Percentiles rank a stretch among this genome's conserved stretches.
These are phyloP conservation scores for Blera fallax DNA, from an alignment of 2,888 invertebrate species.

Conservation along the genomic window DNA sequence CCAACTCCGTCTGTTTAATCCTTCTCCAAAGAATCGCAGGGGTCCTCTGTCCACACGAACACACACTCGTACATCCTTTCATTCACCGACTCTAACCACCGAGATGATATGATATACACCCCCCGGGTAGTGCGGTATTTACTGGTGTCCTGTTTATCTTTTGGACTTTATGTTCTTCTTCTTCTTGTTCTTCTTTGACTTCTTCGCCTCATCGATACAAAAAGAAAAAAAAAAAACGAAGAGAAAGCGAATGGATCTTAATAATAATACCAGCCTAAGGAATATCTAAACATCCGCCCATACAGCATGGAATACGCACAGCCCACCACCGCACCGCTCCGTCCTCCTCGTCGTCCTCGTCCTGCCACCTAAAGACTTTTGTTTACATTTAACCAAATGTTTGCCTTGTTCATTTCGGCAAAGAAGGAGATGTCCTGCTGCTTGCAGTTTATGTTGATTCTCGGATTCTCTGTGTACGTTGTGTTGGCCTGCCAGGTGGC, in stretches of 20 bases:
- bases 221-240: not conserved
- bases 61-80: too few species aligned
- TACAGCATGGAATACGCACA: not conserved
- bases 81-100: not conserved
- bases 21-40: constrained; percentile 6
- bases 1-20: constrained; percentile 20
- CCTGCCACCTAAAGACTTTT: constrained; percentile 5
- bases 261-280: constrained; percentile 60
- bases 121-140: not conserved
- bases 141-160: constrained; percentile 41
- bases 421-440: constrained; percentile 55
- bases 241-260: constrained; percentile 30
- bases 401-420: constrained; percentile 14
- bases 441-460: constrained; percentile 60
- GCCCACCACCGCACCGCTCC: not conserved
- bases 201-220: constrained; percentile 13
- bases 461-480: constrained; percentile 18
- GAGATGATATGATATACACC: constrained; percentile 1
- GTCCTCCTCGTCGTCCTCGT: too few species aligned
- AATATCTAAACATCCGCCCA: constrained; percentile 45
- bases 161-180: not conserved
- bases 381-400: constrained; percentile 46
- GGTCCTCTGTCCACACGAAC: not conserved
- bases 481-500: constrained; percentile 49
- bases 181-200: constrained; percentile 10